phyloP scores from a whole-genome alignment of 2,888 invertebrate species.

The Pseudococcus longispinus region DNA sequence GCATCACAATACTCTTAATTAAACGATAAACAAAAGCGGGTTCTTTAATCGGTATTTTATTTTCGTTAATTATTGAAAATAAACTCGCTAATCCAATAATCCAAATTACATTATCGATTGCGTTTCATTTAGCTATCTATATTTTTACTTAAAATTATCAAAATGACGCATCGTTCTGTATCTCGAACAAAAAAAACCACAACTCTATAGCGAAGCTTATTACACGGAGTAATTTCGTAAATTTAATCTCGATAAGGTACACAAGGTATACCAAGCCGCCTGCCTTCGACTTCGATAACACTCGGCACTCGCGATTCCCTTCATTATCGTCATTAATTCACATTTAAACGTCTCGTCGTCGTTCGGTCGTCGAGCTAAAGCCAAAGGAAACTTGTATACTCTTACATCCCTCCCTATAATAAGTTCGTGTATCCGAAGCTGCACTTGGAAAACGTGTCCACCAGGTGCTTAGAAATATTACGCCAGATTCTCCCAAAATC shows the following conservation, averaged over 20 bases:
- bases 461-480: not conserved
- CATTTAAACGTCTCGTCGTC: constrained; percentile 6
- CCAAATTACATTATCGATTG: not conserved
- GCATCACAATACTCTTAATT: not conserved
- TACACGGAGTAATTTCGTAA: not conserved
- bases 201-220: not conserved
- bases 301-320: not conserved
- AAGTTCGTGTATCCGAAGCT: too few relatives aligned
- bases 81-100: not conserved
- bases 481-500: constrained; percentile 2
- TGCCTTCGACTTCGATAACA: constrained; percentile 19
- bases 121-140: not conserved
- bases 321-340: not conserved
- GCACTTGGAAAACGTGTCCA: not conserved
- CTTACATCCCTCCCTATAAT: not conserved
- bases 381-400: not conserved
- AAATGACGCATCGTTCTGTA: not conserved
- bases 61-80: constrained; percentile 11
- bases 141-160: not conserved
- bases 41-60: not conserved
- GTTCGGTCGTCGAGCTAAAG: not conserved
- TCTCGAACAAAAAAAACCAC: not conserved
- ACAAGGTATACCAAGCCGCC: not conserved
- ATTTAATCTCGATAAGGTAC: not conserved
- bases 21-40: not conserved